Evolutionary conservation across 2,797 vertebrate genomes (phyloP), one percentile per base, ranked within the genome.

Genomic region (Pitangus sulphuratus): DNA sequence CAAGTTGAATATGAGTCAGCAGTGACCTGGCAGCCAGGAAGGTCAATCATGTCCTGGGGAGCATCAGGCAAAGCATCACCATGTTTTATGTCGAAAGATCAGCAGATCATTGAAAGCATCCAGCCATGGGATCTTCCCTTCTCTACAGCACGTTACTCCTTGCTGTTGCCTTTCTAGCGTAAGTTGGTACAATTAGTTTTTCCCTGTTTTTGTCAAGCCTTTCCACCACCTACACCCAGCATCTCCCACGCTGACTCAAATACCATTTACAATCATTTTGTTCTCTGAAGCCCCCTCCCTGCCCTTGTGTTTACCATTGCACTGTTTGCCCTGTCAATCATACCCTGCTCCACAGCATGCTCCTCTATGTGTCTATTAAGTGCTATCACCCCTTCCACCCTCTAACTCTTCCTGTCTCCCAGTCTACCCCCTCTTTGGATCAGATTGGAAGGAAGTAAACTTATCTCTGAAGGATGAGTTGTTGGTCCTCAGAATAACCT

Each of bases 401-500:
- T 82, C 25, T 60, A 72, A 15, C 5, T 11, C 33, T 76, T 77
- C 25, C 39, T 53, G 28, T 70, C n/a, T 62, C 16, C 44, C 26
- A n/a, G 1, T 18, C 21, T 69, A 12, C 2, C 4, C 8, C 1
- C 3, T 8, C 22, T 69, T 66, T 15, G 3, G 6, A 42, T 72
- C 74, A 54, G 4, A 20, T 35, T 53, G 28, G 37, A 82, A 92
- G n/a, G 33, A 84, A 82, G 45, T 4, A 64, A 84, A 26, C 19
- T 22, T 19, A 8, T 3, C 14, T 76, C 47, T 78, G n/a, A 85
- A 77, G 21, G 22, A 25, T 7, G 2, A 76, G 17, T 4, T 56
- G 13, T 17, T 51, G 20, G 22, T 44, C 31, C 60, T 64, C 47
- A 74, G 39, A 61, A 74, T 65, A 80, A 81, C 7, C 14, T 57